A percentile compares a stretch with the other conserved stretches of the same genome.
Evolutionary conservation across 2,113 vertebrate species (phyloP).

Genomic region (Collichthys lucidus): DNA sequence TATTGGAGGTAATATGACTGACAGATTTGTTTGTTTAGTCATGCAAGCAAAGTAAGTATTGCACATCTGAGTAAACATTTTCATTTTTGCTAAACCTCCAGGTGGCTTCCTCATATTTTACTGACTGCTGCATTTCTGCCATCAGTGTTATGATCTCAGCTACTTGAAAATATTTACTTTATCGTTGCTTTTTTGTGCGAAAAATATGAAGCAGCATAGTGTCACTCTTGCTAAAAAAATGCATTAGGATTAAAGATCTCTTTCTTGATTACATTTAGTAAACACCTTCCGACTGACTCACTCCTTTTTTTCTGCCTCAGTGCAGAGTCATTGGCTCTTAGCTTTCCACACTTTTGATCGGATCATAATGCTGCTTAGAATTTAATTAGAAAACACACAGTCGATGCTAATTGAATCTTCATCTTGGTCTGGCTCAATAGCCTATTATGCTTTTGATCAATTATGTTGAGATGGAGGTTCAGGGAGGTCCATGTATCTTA

Average conservation of each 20-base stretch:
- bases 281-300: background rate
- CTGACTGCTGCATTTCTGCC: constrained; percentile 26
- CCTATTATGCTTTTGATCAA: constrained; percentile 71
- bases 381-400: constrained; percentile 69
- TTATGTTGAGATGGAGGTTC: constrained; percentile 58
- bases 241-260: background rate
- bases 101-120: constrained; percentile 4
- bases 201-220: background rate
- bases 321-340: constrained; percentile 5
- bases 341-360: constrained; percentile 36
- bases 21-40: constrained; percentile 53
- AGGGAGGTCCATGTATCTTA: constrained; percentile 45
- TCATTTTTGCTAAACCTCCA: constrained; percentile 23
- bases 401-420: constrained; percentile 67
- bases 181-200: background rate
- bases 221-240: background rate
- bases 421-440: constrained; percentile 58
- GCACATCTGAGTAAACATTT: constrained; percentile 40
- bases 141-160: constrained; percentile 20
- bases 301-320: background rate
- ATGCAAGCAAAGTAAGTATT: constrained; percentile 38
- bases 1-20: constrained; percentile 35
- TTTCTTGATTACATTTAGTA: constrained; percentile 18
- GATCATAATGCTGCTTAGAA: constrained; percentile 40
- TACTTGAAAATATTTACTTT: constrained; percentile 1